phyloP scores from a whole-genome alignment of 2,888 invertebrate species.

The Pteria penguin region DNA sequence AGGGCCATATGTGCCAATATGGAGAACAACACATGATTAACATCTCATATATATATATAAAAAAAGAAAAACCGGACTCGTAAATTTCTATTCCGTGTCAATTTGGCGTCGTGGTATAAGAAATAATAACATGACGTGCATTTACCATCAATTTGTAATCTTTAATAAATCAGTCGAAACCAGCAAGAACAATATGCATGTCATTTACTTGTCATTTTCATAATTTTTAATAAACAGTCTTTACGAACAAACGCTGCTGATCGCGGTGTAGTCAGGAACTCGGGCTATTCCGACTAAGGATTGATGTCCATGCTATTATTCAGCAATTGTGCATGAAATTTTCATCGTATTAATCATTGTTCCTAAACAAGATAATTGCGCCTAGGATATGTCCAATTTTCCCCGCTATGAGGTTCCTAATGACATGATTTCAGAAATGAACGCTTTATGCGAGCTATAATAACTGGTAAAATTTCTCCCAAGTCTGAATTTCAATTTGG shows the following conservation, averaged over 20 bases:
- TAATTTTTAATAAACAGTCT: neutral
- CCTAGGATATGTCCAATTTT: constrained; percentile 52
- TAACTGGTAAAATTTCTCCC: constrained; percentile 36
- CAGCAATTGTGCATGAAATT: constrained; percentile 45
- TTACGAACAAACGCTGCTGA: neutral
- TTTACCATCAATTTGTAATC: neutral
- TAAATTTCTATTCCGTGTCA: too few species aligned
- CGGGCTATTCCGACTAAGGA: neutral
- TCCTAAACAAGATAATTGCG: constrained; percentile 43
- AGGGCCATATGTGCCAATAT: too few species aligned
- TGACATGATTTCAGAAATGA: constrained; percentile 42
- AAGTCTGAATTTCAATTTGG: constrained; percentile 15
- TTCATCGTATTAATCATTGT: constrained; percentile 30
- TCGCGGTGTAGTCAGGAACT: neutral
- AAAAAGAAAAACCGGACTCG: too few species aligned
- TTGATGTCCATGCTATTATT: constrained; percentile 23
- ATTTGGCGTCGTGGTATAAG: too few species aligned
- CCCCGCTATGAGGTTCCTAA: constrained; percentile 40
- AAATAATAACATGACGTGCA: too few species aligned
- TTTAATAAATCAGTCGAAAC: neutral
- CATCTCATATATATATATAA: too few species aligned
- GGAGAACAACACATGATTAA: too few species aligned
- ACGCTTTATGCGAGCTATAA: constrained; percentile 36
- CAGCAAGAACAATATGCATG: neutral
- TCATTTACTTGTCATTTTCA: too few species aligned